These are phyloP conservation scores for Hirtodrosophila histrioides DNA, from an alignment of 2,888 invertebrate genomes.

Conservation along the genomic window DNA sequence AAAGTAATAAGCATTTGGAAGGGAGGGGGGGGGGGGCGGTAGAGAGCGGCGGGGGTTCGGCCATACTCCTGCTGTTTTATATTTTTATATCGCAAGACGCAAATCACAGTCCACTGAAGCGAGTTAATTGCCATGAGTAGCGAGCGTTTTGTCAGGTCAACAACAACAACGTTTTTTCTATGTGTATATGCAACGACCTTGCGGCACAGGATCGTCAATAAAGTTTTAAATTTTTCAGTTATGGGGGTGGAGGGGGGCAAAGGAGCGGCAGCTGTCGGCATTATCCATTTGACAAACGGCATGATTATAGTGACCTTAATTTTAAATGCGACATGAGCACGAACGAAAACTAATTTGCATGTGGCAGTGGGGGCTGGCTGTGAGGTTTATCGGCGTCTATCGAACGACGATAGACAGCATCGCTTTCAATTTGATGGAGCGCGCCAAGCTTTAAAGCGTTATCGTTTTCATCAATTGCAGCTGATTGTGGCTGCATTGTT, in stretches of 20 bases:
- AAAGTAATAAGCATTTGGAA: neutral
- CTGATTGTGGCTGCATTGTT: slow-evolving; percentile 38
- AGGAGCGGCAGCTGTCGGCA: neutral
- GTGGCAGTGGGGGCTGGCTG: slow-evolving; percentile 44
- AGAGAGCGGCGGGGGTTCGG: slow-evolving; percentile 3
- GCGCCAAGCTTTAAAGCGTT: slow-evolving; percentile 44
- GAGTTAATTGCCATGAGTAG: slow-evolving; percentile 1
- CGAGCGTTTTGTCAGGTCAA: neutral
- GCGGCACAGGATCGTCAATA: slow-evolving; percentile 39
- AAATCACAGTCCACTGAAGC: slow-evolving; percentile 8
- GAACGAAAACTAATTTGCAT: slow-evolving; percentile 53
- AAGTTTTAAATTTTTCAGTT: slow-evolving; percentile 13
- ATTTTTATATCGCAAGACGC: slow-evolving; percentile 11
- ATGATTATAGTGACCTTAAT: slow-evolving; percentile 62
- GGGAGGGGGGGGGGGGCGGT: no score
- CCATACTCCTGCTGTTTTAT: slow-evolving; percentile 23
- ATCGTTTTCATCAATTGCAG: slow-evolving; percentile 28
- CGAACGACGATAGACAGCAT: slow-evolving; percentile 42
- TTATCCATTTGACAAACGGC: slow-evolving; percentile 33
- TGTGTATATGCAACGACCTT: slow-evolving; percentile 43
- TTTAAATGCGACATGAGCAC: slow-evolving; percentile 55
- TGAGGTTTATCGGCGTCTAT: slow-evolving; percentile 41
- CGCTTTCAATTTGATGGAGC: slow-evolving; percentile 28
- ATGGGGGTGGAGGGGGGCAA: neutral
- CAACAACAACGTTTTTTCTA: slow-evolving; percentile 4